These are phyloP conservation scores for Bimastos eiseni DNA, from an alignment of 2,888 invertebrate species.

Conservation along the genomic window DNA sequence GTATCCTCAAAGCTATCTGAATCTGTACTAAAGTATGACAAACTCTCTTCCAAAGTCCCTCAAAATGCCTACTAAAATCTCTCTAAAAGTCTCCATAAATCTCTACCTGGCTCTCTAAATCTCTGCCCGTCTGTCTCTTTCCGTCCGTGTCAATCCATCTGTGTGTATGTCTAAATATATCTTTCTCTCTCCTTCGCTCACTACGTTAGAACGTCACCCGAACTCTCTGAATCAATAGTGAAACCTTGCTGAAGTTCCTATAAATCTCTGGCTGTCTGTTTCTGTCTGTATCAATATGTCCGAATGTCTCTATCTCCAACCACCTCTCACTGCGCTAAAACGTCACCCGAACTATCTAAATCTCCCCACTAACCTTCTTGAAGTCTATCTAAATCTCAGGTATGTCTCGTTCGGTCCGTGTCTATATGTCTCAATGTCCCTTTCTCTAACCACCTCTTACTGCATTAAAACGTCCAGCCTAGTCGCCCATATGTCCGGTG, in stretches of 20 bases:
- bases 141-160: background rate
- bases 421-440: background rate
- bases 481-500: background rate
- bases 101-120: background rate
- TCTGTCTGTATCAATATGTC: background rate
- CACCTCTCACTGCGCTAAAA: background rate
- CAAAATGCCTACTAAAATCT: background rate
- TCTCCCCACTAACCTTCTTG: background rate
- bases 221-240: too few species aligned
- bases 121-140: background rate
- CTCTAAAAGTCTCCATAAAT: background rate
- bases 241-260: too few species aligned
- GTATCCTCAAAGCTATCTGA: background rate
- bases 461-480: background rate
- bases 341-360: background rate
- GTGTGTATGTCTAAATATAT: background rate
- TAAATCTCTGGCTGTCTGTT: background rate
- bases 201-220: background rate
- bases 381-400: background rate
- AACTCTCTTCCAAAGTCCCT: background rate
- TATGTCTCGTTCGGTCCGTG: background rate
- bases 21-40: background rate
- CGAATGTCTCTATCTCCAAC: background rate
- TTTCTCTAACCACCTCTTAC: background rate
- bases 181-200: background rate